phyloP scores from a whole-genome alignment of 2,888 invertebrate genomes.

The Callinectes sapidus region DNA sequence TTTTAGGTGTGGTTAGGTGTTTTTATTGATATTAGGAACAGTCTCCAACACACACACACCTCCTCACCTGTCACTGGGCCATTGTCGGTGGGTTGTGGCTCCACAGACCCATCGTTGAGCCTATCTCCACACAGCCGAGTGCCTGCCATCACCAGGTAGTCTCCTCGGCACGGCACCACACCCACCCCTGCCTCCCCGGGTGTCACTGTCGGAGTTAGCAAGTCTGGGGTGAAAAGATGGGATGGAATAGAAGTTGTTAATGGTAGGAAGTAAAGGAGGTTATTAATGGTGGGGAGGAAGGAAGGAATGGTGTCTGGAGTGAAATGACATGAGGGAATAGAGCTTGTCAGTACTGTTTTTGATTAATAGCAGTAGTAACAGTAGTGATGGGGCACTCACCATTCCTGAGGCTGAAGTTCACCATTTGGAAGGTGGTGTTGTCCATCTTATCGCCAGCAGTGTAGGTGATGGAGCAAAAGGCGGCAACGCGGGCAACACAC shows the following conservation, averaged over 20 bases:
- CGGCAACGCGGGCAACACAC: slow-evolving; percentile 67
- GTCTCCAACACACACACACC: not conserved
- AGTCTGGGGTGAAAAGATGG: not conserved
- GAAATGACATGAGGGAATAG: too few relatives aligned
- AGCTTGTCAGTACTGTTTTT: not conserved
- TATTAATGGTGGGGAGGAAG: not conserved
- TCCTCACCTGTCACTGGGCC: slow-evolving; percentile 82
- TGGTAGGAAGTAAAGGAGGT: not conserved
- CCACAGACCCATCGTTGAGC: slow-evolving; percentile 83
- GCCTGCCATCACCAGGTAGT: slow-evolving; percentile 84
- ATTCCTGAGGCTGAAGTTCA: slow-evolving; percentile 43
- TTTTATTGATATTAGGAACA: too few relatives aligned
- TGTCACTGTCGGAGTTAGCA: slow-evolving; percentile 75
- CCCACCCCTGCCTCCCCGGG: slow-evolving; percentile 85
- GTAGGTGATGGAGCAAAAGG: slow-evolving; percentile 71
- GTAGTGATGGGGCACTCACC: slow-evolving; percentile 38
- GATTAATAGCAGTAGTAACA: not conserved
- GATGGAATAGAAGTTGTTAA: not conserved
- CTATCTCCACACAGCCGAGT: slow-evolving; percentile 85
- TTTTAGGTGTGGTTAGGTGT: too few relatives aligned
- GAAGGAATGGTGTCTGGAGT: not conserved
- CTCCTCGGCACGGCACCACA: slow-evolving; percentile 85
- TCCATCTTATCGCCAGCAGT: not conserved
- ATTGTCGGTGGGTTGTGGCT: slow-evolving; percentile 81
- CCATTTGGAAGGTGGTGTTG: slow-evolving; percentile 50